Evolutionary conservation across 2,888 invertebrate genomes (phyloP).

Genomic region (Synergus japonicus): DNA sequence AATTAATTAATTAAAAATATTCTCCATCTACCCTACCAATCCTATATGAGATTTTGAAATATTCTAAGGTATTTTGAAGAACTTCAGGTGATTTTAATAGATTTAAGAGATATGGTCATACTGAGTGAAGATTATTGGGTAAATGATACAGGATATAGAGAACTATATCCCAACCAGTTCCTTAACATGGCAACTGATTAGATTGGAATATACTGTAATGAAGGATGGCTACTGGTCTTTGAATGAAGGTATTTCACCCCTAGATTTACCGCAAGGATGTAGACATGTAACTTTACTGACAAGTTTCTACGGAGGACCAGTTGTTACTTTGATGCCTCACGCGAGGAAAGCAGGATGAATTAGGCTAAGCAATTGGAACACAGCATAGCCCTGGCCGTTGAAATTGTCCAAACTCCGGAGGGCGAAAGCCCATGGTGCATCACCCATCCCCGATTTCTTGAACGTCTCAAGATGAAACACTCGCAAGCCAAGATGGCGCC

Average conservation of each 20-base stretch:
- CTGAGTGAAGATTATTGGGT: too few species aligned
- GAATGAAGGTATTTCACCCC: constrained; percentile 55
- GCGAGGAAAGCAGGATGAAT: constrained; percentile 67
- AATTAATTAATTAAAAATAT: too few species aligned
- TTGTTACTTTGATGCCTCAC: constrained; percentile 59
- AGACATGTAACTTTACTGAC: constrained; percentile 62
- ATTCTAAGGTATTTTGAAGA: too few species aligned
- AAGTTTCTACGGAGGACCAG: constrained; percentile 58
- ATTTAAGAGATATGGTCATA: too few species aligned
- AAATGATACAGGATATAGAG: too few species aligned
- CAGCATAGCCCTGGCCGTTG: constrained; percentile 64
- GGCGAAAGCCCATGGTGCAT: constrained; percentile 68
- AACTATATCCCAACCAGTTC: too few species aligned
- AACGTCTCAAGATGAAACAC: constrained; percentile 71
- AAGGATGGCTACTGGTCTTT: constrained; percentile 55
- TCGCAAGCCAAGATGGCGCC: constrained; percentile 68
- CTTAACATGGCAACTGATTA: neutral
- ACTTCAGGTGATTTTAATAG: too few species aligned
- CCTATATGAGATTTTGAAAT: too few species aligned
- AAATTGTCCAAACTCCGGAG: constrained; percentile 72
- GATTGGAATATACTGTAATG: neutral
- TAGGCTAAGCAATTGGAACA: constrained; percentile 76
- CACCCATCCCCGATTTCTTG: constrained; percentile 59
- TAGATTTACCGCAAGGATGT: constrained; percentile 18
- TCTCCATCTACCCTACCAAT: too few species aligned